Evolutionary conservation across 2,888 invertebrate genomes (phyloP), one percentile per base, ranked within the genome.

Genomic region (Microdon myrmicae): DNA sequence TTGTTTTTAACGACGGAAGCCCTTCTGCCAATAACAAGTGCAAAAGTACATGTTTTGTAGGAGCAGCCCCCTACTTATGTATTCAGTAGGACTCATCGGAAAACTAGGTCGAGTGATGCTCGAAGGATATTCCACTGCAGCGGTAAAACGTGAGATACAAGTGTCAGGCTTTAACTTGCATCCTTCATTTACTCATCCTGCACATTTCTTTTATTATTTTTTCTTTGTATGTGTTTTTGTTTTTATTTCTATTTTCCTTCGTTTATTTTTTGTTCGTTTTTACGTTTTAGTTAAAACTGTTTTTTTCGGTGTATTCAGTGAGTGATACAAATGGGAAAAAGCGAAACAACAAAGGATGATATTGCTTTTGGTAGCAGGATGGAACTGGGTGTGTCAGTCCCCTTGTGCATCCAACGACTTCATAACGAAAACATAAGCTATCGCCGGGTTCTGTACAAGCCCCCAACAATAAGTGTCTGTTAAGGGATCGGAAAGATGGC

Each of bases 351-450:
- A n/a, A n/a, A n/a, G n/a, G n/a, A n/a, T n/a, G n/a, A n/a, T n/a
- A n/a, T n/a, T n/a, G n/a, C n/a, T n/a, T n/a, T n/a, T n/a, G n/a
- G n/a, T n/a, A n/a, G n/a, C n/a, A n/a, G n/a, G n/a, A n/a, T n/a
- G n/a, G n/a, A n/a, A 22, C 22, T 45, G 45, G 47, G 43, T 51
- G 61, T 61, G 61, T 56, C 51, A 41, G 45, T 43, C 16, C 32
- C 38, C 34, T 8, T 48, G 17, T 49, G 49, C 44, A 39, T 49
- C 55, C 51, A 51, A 51, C 58, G 64, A 58, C 64, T 58, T 64
- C 64, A 64, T 64, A 64, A 64, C 58, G 51, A 64, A 64, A 58
- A 64, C 64, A 64, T 64, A 58, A 64, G 64, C 64, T 64, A n/a
- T n/a, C n/a, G n/a, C n/a, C n/a, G n/a, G n/a, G n/a, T n/a, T n/a